These are phyloP conservation scores for Himalopsyche phryganea DNA, from an alignment of 1,140 invertebrate genomes.

Conservation along the genomic window DNA sequence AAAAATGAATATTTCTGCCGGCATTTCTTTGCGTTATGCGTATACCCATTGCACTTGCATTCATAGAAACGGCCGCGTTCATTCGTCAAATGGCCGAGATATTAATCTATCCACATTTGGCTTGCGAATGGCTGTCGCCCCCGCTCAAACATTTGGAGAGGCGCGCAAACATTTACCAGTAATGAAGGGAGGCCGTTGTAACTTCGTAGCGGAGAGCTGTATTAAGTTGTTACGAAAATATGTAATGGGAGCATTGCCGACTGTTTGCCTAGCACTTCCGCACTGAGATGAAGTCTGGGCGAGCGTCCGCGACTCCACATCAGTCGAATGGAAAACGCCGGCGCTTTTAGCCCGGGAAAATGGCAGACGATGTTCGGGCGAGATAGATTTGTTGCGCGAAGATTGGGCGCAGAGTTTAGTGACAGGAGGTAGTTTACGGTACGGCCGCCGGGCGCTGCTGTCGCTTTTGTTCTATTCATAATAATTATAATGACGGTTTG, in stretches of 20 bases:
- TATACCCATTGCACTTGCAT: too few relatives aligned
- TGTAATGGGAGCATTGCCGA: slow-evolving; percentile 20
- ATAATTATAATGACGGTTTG: not conserved
- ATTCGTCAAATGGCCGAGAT: too few relatives aligned
- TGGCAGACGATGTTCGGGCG: not conserved
- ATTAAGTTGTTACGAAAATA: slow-evolving; percentile 26
- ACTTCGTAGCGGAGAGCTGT: slow-evolving; percentile 10
- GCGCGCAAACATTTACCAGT: slow-evolving; percentile 14
- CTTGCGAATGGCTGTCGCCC: slow-evolving; percentile 14
- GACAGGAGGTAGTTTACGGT: too few relatives aligned
- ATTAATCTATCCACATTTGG: slow-evolving; percentile 2
- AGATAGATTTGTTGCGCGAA: slow-evolving; percentile 13
- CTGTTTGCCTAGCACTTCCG: slow-evolving; percentile 21
- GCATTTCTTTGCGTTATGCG: too few relatives aligned
- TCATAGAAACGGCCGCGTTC: too few relatives aligned
- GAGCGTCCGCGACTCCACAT: not conserved
- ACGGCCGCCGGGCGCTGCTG: not conserved
- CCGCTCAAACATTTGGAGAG: slow-evolving; percentile 5
- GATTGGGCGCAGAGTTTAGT: slow-evolving; percentile 2
- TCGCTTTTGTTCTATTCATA: slow-evolving; percentile 2
- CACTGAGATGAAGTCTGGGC: slow-evolving; percentile 7
- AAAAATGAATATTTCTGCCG: too few relatives aligned
- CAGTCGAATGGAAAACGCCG: slow-evolving; percentile 17
- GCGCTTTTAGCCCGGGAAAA: not conserved
- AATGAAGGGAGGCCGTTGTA: slow-evolving; percentile 5